Conservation (phyloP, 2,113 vertebrate species). For the human (Homo sapiens) region GRCh38 chr3:132031501-132032000, state of each 20-base stretch:
- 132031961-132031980: slow-evolving; percentile 20
- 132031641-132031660: not conserved
- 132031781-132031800: not conserved
- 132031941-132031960: not conserved
- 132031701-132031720: not conserved
- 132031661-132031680: not conserved
- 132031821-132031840: not conserved
- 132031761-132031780: not conserved
- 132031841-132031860: slow-evolving; percentile 9
- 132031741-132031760: not conserved
- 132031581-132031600: not conserved
- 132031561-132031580: not conserved
- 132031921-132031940: not conserved
- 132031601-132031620: not conserved
- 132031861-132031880: not conserved
- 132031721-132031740: not conserved
- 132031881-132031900: not conserved
- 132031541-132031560: not conserved
- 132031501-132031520: not conserved
- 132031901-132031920: not conserved
- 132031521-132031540: not conserved
- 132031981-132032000: slow-evolving; percentile 5
- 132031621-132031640: not conserved
- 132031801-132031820: not conserved
- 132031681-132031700: not conserved